Base-by-base conservation (phyloP, 2,113 vertebrate genomes). In the Chiloscyllium plagiosum region DNA sequence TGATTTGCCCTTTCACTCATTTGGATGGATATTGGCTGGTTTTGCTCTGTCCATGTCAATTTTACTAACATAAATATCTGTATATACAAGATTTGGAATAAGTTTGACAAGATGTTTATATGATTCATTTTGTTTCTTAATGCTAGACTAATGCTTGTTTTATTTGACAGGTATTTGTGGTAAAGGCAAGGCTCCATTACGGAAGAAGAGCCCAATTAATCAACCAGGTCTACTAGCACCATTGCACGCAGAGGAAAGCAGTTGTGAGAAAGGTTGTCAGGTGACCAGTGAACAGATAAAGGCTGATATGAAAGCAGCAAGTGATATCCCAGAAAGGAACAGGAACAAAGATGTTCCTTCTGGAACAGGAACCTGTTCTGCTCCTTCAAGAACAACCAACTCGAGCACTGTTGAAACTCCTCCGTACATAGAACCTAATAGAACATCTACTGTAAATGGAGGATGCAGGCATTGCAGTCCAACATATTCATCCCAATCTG, bases 211-310 rank as follows among this genome's bases (percentile, higher is more conserved):
- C 96, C 96, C 94, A 96, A 96, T 96, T 96, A 97, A 97, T 96
- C 97, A 97, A 3, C 97, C 93, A 96, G 97, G 96, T 96, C 97
- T 97, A 47, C 76, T 96, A 96, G 98, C 97, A 97, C 97, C 97
- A 80, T 97, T 96, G 0, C 96, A 97, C 52, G 97, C 97, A 61
- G 98, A 98, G 87, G 98, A 98, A 96, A 98, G 98, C 97, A 98
- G 98, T 97, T 99, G 98, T 97, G 99, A 99, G 96, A 99, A 99
- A 97, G 99, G 99, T 97, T 99, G 99, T 97, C 99, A 99, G 97
- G 99, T 99, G 97, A 99, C 98, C 97, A 99, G 99, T 33, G 99
- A 99, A 96, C 99, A 99, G 97, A 99, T 99, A 96, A 99, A 99
- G 97, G 99, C 99, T 6, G 99, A 99, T 97, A 99, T 99, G 98